A percentile compares a stretch with the other conserved stretches of the same genome.
Conservation (phyloP, 2,888 invertebrate genomes). For the Plebejus melissa region DNA sequence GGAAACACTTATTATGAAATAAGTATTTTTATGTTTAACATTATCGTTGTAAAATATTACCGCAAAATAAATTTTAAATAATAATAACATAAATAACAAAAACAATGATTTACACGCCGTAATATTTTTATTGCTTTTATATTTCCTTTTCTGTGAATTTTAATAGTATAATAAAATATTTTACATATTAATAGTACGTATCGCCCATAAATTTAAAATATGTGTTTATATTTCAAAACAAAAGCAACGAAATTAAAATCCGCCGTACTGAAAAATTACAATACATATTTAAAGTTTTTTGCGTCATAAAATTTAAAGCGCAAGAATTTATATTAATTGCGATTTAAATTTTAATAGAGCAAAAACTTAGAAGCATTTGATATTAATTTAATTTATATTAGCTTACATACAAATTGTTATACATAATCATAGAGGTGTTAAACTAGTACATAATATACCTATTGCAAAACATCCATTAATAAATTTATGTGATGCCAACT, state of each 20-base stretch:
- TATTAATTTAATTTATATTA: neutral
- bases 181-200: neutral
- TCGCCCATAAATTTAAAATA: neutral
- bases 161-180: conserved; percentile 11
- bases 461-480: neutral
- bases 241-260: neutral
- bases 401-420: neutral
- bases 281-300: neutral
- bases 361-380: neutral
- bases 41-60: neutral
- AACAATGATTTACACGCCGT: conserved; percentile 10
- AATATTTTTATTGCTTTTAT: conserved; percentile 5
- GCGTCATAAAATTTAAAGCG: neutral
- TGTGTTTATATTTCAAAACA: conserved; percentile 12
- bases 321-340: conserved; percentile 1
- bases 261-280: neutral
- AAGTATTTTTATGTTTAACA: neutral
- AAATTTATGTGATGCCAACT: neutral
- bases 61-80: conserved; percentile 6
- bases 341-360: neutral
- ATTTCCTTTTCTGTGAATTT: conserved; percentile 16
- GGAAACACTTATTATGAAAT: neutral
- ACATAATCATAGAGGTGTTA: too few relatives aligned
- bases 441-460: too few relatives aligned
- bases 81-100: conserved; percentile 11